These are phyloP conservation scores for Lasioglossum oenotherae DNA, from an alignment of 2,888 invertebrate genomes.

Conservation along the genomic window DNA sequence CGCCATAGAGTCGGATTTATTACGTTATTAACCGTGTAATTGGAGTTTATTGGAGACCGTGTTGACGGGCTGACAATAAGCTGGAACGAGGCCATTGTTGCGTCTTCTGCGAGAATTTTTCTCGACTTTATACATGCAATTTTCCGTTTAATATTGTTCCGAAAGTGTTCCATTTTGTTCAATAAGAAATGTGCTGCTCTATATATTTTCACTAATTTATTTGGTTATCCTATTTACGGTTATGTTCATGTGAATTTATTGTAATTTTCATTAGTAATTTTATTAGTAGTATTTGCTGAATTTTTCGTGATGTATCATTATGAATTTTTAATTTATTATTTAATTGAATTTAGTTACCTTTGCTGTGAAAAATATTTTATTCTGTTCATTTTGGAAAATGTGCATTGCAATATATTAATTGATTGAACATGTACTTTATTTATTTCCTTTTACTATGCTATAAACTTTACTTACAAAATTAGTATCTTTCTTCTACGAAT, in stretches of 20 bases:
- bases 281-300: not conserved
- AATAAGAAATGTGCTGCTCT: not conserved
- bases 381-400: not conserved
- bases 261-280: not conserved
- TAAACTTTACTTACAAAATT: too few species aligned
- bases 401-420: too few species aligned
- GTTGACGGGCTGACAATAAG: not conserved
- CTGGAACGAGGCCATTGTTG: not conserved
- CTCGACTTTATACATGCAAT: not conserved
- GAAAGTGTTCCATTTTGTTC: not conserved
- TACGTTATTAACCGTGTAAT: not conserved
- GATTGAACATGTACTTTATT: too few species aligned
- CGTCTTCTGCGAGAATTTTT: not conserved
- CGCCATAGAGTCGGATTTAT: not conserved
- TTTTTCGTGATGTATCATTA: too few species aligned
- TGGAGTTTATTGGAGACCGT: not conserved
- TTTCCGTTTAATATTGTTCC: not conserved
- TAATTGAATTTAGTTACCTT: too few species aligned
- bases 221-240: not conserved
- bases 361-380: not conserved
- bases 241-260: not conserved
- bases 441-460: not conserved
- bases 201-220: not conserved
- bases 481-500: too few species aligned
- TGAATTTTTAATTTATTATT: too few species aligned